These are phyloP conservation scores for Hoplostethus mediterraneus DNA, from an alignment of 2,797 vertebrate genomes.

Conservation along the genomic window DNA sequence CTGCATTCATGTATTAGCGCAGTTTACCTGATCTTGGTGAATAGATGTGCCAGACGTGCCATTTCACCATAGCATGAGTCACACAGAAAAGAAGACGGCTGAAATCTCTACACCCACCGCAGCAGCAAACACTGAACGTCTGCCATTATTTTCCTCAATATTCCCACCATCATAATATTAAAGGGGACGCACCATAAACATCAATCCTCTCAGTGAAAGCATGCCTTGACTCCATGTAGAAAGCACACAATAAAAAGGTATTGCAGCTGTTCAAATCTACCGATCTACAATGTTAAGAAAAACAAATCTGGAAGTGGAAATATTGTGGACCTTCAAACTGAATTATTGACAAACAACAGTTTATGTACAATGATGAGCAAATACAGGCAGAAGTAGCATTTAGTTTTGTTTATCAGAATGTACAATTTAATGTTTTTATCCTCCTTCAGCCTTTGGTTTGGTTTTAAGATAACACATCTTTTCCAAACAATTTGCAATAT, in stretches of 20 bases:
- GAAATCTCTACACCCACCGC: constrained; percentile 34
- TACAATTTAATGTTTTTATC: no score
- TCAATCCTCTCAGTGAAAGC: not conserved
- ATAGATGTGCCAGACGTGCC: constrained; percentile 60
- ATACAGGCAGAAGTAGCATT: not conserved
- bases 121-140: constrained; percentile 33
- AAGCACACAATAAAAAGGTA: not conserved
- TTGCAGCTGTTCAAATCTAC: not conserved
- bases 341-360: not conserved
- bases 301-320: not conserved
- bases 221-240: not conserved
- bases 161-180: constrained; percentile 6
- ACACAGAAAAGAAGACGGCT: constrained; percentile 39
- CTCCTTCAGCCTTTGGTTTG: no score
- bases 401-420: no score
- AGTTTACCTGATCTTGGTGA: constrained; percentile 57
- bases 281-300: not conserved
- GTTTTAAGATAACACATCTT: no score
- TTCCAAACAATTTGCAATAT: no score
- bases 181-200: constrained; percentile 9
- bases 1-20: constrained; percentile 58
- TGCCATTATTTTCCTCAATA: constrained; percentile 9
- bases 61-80: constrained; percentile 57
- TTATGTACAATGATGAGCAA: not conserved
- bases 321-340: not conserved